A percentile compares a stretch with the other conserved stretches of the same genome.
Evolutionary conservation across 2,888 invertebrate species (phyloP).

Genomic region (Coleophora flavipennella): DNA sequence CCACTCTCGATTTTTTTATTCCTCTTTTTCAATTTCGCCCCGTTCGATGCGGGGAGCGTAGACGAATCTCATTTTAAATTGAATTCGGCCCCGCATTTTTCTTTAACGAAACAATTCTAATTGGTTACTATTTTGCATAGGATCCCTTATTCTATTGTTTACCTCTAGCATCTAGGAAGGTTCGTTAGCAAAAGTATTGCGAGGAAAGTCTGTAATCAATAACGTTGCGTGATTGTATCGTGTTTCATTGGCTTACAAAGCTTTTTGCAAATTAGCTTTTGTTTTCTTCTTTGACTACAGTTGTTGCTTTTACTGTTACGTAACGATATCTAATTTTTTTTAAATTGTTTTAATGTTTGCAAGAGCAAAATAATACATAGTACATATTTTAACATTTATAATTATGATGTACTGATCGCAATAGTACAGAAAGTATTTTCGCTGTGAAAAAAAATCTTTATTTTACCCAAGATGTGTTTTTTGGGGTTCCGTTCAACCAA

Average conservation of each 20-base stretch:
- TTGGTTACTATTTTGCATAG: constrained; percentile 61
- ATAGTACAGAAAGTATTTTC: no score
- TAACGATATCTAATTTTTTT: no score
- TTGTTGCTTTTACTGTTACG: no score
- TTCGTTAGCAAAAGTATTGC: constrained; percentile 21
- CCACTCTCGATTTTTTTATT: constrained; percentile 45
- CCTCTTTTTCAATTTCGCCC: constrained; percentile 62
- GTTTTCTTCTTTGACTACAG: constrained; percentile 15
- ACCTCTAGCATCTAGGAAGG: no score
- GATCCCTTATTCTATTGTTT: constrained; percentile 31
- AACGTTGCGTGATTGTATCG: constrained; percentile 47
- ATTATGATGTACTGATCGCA: no score
- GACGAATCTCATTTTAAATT: constrained; percentile 56
- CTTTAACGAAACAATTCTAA: constrained; percentile 52
- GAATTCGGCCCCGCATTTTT: constrained; percentile 19
- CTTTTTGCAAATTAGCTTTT: constrained; percentile 53
- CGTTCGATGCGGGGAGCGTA: constrained; percentile 67
- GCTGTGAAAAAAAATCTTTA: no score
- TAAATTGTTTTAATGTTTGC: no score
- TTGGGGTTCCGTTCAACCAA: no score
- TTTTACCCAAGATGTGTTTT: no score
- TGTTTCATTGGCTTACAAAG: constrained; percentile 41
- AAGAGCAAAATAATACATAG: no score
- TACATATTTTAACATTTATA: no score
- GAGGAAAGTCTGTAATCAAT: constrained; percentile 36